Conservation (phyloP, 2,113 vertebrate species). For the Struthidea cinerea region DNA sequence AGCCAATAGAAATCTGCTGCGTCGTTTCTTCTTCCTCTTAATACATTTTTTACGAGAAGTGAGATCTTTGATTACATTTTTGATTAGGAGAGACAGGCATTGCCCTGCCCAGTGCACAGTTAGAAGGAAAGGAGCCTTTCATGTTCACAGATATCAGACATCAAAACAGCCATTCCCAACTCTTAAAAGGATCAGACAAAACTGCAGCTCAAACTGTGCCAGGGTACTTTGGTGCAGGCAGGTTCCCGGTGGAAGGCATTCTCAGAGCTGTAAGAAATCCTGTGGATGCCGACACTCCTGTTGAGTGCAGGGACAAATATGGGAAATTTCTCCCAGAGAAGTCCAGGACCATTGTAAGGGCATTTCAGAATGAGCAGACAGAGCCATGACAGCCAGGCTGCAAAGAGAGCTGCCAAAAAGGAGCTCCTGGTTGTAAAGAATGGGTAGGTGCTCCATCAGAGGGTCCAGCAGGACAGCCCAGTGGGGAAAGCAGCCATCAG, state of each 20-base stretch:
- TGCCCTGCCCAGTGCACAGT: conserved; percentile 43
- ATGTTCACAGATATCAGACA: conserved; percentile 57
- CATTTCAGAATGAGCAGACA: not conserved
- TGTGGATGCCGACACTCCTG: not conserved
- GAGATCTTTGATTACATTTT: conserved; percentile 56
- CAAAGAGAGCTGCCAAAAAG: not conserved
- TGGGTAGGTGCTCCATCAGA: not conserved
- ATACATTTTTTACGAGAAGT: conserved; percentile 61
- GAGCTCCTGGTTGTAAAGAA: not conserved
- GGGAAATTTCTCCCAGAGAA: not conserved
- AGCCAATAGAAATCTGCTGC: not conserved
- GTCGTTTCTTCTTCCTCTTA: conserved; percentile 15
- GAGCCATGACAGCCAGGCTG: not conserved
- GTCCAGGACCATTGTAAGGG: not conserved
- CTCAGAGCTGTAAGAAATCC: not conserved
- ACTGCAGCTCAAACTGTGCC: conserved; percentile 51
- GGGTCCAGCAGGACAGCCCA: not conserved
- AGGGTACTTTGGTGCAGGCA: conserved; percentile 13
- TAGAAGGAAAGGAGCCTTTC: conserved; percentile 46
- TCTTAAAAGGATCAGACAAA: conserved; percentile 61
- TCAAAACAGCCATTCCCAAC: conserved; percentile 65
- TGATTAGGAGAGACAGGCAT: conserved; percentile 56
- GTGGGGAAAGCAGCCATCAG: not conserved
- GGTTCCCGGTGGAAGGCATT: not conserved
- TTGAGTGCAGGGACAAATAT: not conserved